Conservation (phyloP, 2,113 vertebrate species). For the Zosterops hypoxanthus region DNA sequence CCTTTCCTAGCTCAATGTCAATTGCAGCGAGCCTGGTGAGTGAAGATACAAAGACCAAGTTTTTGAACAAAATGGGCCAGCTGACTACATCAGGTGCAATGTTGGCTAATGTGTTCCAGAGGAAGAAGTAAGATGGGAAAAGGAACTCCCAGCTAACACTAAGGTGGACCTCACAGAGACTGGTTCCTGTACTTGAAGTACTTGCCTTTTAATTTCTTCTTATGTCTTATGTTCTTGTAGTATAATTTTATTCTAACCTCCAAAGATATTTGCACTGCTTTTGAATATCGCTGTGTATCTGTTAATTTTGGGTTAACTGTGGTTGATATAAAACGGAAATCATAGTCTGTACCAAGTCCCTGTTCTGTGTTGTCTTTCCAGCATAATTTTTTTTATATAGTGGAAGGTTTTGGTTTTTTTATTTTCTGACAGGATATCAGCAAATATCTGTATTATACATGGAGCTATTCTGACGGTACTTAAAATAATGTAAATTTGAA, state of each 20-base stretch:
- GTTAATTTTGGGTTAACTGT: constrained; percentile 83
- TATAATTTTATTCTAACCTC: constrained; percentile 90
- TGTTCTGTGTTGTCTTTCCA: constrained; percentile 86
- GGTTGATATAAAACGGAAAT: constrained; percentile 79
- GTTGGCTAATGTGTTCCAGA: constrained; percentile 99
- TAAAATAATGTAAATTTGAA: constrained; percentile 97
- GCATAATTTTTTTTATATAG: constrained; percentile 82
- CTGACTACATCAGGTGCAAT: constrained; percentile 97
- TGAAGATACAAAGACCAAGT: constrained; percentile 99
- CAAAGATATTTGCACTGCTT: constrained; percentile 99
- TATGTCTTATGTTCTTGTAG: constrained; percentile 78
- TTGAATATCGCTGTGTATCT: constrained; percentile 80
- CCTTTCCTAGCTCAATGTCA: constrained; percentile 86
- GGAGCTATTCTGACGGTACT: constrained; percentile 86
- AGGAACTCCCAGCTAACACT: constrained; percentile 71
- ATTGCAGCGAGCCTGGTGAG: constrained; percentile 97
- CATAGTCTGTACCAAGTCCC: constrained; percentile 80
- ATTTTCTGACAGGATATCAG: constrained; percentile 79
- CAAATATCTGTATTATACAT: constrained; percentile 94
- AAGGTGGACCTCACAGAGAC: constrained; percentile 76
- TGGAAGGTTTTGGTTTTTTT: constrained; percentile 70
- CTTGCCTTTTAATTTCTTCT: constrained; percentile 87
- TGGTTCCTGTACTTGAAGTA: constrained; percentile 94
- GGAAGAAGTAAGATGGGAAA: constrained; percentile 85
- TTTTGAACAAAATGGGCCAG: constrained; percentile 99